Base-by-base conservation (phyloP, 2,888 invertebrate species). In the Calameuta pallipes region DNA sequence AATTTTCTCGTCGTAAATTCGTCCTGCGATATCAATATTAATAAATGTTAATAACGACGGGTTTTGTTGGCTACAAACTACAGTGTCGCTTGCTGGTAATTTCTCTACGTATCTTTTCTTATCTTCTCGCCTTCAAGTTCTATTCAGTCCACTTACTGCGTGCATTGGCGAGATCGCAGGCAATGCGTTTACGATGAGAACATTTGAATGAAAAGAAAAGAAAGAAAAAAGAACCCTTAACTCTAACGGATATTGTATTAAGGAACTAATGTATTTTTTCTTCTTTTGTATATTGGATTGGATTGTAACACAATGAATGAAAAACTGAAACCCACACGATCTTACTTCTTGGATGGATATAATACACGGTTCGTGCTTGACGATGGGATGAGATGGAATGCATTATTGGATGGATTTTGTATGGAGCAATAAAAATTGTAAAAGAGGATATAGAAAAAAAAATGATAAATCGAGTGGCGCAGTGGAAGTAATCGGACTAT, bases 231-330 rank as follows among this genome's bases (percentile, higher is more conserved):
- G 71, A 71, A 30, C 30, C 71, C 30, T 71, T 74, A 74, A 34
- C 74, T 33, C 31, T 36, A 74, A 34, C 74, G 4, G 15, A 35
- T 78, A 68, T 73, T 78, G 78, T 78, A 78, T 56, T 82, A 81
- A 82, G 84, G 83, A 83, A 91, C 91, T 91, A 91, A 91, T 91
- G 91, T 90, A 90, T 91, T 91, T 91, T 91, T 91, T 91, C 91
- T 91, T 91, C 90, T 91, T 91, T 91, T 91, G 91, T 91, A 91
- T 91, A 91, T 91, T 90, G 91, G 91, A 91, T 91, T 90, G 91
- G 91, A 91, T 91, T 91, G 87, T 91, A 90, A 90, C 91, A 89
- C 91, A 90, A 91, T 91, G 91, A 91, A 90, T 91, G 91, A 91
- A 91, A 91, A 90, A 90, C 91, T 91, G 90, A 91, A 91, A 90